Evolutionary conservation across 30 jellyfish, hydroid and myxozoan species (phyloP), one percentile per base, ranked within the genome.

Genomic region (Nemopilema nomurai): DNA sequence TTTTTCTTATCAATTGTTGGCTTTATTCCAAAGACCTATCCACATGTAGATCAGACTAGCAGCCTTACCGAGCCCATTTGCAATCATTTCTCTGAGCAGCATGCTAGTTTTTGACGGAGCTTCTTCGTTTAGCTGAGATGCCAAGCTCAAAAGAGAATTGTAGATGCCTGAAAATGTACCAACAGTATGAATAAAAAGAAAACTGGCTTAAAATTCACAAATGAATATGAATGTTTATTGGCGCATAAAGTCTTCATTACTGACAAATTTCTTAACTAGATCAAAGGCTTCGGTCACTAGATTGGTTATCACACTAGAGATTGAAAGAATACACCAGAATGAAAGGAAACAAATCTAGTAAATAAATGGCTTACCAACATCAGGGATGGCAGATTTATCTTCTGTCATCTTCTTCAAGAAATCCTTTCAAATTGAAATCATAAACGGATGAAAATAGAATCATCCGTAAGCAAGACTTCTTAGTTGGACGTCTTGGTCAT

Each of bases 11-110:
- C n/a, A n/a, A n/a, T n/a, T n/a, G n/a, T n/a, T n/a, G n/a, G n/a
- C n/a, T n/a, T n/a, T n/a, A n/a, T n/a, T n/a, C n/a, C n/a, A n/a
- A n/a, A n/a, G n/a, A n/a, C n/a, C n/a, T n/a, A n/a, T n/a, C n/a
- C n/a, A n/a, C n/a, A n/a, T n/a, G n/a, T n/a, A n/a, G n/a, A n/a
- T n/a, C n/a, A n/a, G n/a, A n/a, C n/a, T n/a, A 41, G 57, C 57
- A 41, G 57, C 57, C 57, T 41, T 85, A 85, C 94, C 94, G 22
- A 87, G 71, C 26, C 96, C 96, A 69, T 79, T 78, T 1, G 90
- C 87, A 23, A 78, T 19, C 89, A 87, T 87, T 51, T 87, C 96
- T 41, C 96, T 78, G 7, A 87, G 4, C 18, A 87, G 62, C 96
- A 76, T 78, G 49, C 79, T 79, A 16, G 86, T 67, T 29, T 71